A percentile compares a stretch with the other conserved stretches of the same genome.
These are phyloP conservation scores for Lagria hirta DNA, from an alignment of 2,888 invertebrate genomes.

Conservation along the genomic window DNA sequence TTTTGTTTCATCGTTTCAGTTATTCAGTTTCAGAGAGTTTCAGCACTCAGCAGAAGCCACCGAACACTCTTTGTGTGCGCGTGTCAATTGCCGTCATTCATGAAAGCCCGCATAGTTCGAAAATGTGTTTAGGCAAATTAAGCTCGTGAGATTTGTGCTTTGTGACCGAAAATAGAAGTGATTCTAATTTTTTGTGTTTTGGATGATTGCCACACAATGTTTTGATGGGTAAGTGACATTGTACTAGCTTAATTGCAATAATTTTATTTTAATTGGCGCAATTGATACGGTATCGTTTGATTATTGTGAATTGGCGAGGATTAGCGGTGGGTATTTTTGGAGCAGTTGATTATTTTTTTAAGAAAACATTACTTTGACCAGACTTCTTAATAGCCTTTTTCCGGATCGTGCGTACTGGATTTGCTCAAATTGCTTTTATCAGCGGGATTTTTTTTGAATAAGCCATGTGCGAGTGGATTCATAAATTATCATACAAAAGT, in stretches of 20 bases:
- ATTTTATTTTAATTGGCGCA: slow-evolving; percentile 16
- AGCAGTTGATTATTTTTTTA: slow-evolving; percentile 23
- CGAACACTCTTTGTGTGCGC: slow-evolving; percentile 23
- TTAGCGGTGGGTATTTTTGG: slow-evolving; percentile 22
- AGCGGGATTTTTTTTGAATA: neutral
- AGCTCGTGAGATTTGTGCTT: slow-evolving; percentile 9
- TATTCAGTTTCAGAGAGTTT: too few species aligned
- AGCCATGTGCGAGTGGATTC: slow-evolving; percentile 21
- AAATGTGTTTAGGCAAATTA: slow-evolving; percentile 22
- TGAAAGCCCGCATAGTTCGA: slow-evolving; percentile 27
- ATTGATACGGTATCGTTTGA: slow-evolving; percentile 25
- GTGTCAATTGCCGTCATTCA: slow-evolving; percentile 17
- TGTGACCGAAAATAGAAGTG: slow-evolving; percentile 17
- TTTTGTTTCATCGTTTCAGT: too few species aligned
- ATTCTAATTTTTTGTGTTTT: too few species aligned
- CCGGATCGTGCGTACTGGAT: neutral
- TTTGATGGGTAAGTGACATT: slow-evolving; percentile 26
- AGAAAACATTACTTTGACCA: slow-evolving; percentile 11
- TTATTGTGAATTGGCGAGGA: slow-evolving; percentile 9
- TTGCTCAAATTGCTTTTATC: slow-evolving; percentile 2
- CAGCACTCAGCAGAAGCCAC: too few species aligned
- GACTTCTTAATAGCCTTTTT: neutral
- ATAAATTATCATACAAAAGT: slow-evolving; percentile 15
- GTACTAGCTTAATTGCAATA: too few species aligned
- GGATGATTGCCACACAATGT: slow-evolving; percentile 19